These are phyloP conservation scores for Antrozous pallidus DNA, from an alignment of 2,797 vertebrate species.

Conservation along the genomic window DNA sequence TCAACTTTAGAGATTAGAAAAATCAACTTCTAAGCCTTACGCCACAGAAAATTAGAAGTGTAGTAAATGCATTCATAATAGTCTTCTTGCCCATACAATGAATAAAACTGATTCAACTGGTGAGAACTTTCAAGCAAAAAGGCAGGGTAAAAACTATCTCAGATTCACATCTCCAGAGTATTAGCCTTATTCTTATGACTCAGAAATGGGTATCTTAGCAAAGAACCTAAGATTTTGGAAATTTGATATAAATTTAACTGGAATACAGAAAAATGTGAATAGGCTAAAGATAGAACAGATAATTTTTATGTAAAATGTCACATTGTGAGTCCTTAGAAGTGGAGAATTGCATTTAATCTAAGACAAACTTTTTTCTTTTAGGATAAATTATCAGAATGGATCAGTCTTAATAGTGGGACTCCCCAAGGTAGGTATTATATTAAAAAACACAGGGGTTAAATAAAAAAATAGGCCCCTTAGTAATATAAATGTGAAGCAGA, in stretches of 20 bases:
- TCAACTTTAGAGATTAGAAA: background rate
- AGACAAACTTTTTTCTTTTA: background rate
- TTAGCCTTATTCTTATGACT: background rate
- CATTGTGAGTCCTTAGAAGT: slow-evolving; percentile 4
- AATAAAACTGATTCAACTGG: background rate
- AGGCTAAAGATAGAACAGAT: background rate
- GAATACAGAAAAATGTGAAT: background rate
- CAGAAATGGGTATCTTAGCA: background rate
- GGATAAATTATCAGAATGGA: background rate
- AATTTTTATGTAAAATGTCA: background rate
- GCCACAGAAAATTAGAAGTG: background rate
- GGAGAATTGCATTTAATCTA: background rate
- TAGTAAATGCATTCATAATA: background rate
- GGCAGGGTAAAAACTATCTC: background rate
- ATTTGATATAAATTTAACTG: background rate
- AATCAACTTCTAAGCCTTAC: background rate
- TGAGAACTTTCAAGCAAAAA: background rate
- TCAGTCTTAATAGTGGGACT: background rate
- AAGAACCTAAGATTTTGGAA: background rate
- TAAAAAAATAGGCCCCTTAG: background rate
- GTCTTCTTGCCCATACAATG: background rate
- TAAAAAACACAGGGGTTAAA: background rate
- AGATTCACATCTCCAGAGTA: background rate
- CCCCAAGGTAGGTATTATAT: background rate
- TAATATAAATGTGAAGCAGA: background rate